Base-by-base conservation (phyloP, 2,797 vertebrate genomes). In the Helostoma temminkii region DNA sequence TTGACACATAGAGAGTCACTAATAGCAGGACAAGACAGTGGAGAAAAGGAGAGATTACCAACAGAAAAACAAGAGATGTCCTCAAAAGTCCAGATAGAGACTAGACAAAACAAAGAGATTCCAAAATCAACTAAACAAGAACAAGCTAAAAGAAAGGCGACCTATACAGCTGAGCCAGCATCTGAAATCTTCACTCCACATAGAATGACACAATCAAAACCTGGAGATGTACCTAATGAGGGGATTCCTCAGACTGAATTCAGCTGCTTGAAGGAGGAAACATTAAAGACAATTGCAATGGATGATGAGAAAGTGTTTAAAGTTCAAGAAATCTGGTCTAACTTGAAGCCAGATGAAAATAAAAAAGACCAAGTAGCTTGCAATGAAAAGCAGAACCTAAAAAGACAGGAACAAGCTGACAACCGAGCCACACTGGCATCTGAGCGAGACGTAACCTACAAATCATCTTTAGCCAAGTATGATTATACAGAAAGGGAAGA, bases 401-500 rank as follows among this genome's bases (percentile, higher is more conserved):
- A 34, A 63, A 53, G 16, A 34, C 39, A 50, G 36, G 4, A 57
- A 30, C n/a, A 43, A 39, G 46, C 11, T 12, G 6, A 25, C 18
- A 34, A 4, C 7, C 16, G 4, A 1, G 15, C 8, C 22, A 8
- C 25, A 15, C 28, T 26, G 19, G 12, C 4, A 68, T 11, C n/a
- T 43, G 39, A 47, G 5, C 5, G n/a, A 10, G 11, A 72, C 16
- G 48, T 28, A 53, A 42, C 22, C 6, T 11, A 14, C 15, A 11
- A 4, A 54, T 21, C 34, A 25, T 30, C 8, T 22, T 41, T 50
- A 18, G 19, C 8, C 12, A n/a, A 47, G 16, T 6, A 19, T 14
- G 16, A 75, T 41, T 28, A 5, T 41, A 9, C n/a, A 21, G 43
- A 71, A 47, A 66, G 41, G 24, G 42, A 18, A 54, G 21, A 49